Base-by-base conservation (phyloP, 2,113 vertebrate species). In the Raja brachyura region DNA sequence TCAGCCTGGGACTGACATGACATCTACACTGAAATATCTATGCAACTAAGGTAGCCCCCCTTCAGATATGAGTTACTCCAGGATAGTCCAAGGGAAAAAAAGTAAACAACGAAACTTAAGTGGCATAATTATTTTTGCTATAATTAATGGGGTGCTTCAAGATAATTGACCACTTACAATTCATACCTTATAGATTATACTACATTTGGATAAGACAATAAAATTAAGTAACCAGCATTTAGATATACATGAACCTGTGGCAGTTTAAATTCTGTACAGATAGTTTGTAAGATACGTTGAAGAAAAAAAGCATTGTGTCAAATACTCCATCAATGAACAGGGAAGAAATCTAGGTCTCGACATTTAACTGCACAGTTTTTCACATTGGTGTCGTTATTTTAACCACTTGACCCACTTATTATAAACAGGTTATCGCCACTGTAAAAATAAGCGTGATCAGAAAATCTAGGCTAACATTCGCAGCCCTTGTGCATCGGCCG, bases 281-380 rank as follows among this genome's bases (percentile, higher is more conserved):
- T 88, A 88, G 28, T 20, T 33, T 88, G 59, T 6, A 31, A 18
- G 28, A 13, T 13, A 31, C 83, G 31, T 33, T 88, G 83, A 28
- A 63, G 59, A 56, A 14, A 59, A 28, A 63, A 31, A 63, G 59
- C 61, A 63, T 63, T 66, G n/a, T n/a, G 25, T 88, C n/a, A 88
- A 63, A 14, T 59, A 61, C 0, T 16, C 83, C 31, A 88, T 2
- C n/a, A n/a, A 59, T 86, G 28, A 86, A 86, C 16, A 31, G 61
- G 83, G 63, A 86, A 88, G 1, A 88, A 88, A 88, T 63, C 59
- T 88, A 20, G 59, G 59, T 14, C n/a, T 88, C 63, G 83, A 88
- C 59, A 88, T 66, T 88, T 88, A 88, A 33, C 56, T 63, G 83
- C 59, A 56, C 31, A 88, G 83, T 88, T 88, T 48, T 88, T 63